These are phyloP conservation scores for Thereva unica DNA, from an alignment of 2,888 invertebrate species.

Conservation along the genomic window DNA sequence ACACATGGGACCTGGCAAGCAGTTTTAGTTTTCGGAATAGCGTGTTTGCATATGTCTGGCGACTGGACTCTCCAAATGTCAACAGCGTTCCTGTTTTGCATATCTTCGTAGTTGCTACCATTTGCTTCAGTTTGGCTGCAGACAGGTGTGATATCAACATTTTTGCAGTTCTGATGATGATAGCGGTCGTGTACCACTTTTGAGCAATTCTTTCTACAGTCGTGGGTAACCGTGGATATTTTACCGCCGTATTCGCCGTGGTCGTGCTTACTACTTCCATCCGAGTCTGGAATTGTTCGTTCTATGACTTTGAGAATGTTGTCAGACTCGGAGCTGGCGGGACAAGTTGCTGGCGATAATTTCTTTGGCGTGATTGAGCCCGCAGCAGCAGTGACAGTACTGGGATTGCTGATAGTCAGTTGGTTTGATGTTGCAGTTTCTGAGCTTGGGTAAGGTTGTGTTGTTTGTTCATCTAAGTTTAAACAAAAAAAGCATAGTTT, in stretches of 20 bases:
- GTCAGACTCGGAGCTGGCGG: slow-evolving; percentile 40
- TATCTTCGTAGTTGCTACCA: neutral
- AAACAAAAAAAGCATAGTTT: neutral
- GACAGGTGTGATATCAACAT: too few relatives aligned
- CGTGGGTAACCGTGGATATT: too few relatives aligned
- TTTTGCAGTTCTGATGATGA: too few relatives aligned
- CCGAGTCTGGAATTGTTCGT: slow-evolving; percentile 29
- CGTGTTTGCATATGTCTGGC: slow-evolving; percentile 38
- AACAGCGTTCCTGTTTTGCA: neutral
- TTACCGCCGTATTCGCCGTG: too few relatives aligned
- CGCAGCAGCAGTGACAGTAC: slow-evolving; percentile 34
- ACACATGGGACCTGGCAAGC: neutral
- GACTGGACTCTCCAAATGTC: slow-evolving; percentile 39
- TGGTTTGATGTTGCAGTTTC: slow-evolving; percentile 23
- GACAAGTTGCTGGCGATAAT: slow-evolving; percentile 10
- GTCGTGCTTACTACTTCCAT: neutral
- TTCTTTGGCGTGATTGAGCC: slow-evolving; percentile 33
- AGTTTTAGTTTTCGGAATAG: slow-evolving; percentile 35
- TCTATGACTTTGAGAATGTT: slow-evolving; percentile 39
- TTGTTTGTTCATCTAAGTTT: slow-evolving; percentile 21
- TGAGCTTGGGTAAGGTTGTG: slow-evolving; percentile 32
- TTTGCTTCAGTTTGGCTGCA: too few relatives aligned
- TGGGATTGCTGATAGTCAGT: slow-evolving; percentile 36
- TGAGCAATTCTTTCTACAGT: too few relatives aligned
- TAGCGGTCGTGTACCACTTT: too few relatives aligned